Percentiles rank a stretch among this genome's conserved stretches.
These are phyloP conservation scores for Miichthys miiuy DNA, from an alignment of 2,797 vertebrate species.

Conservation along the genomic window DNA sequence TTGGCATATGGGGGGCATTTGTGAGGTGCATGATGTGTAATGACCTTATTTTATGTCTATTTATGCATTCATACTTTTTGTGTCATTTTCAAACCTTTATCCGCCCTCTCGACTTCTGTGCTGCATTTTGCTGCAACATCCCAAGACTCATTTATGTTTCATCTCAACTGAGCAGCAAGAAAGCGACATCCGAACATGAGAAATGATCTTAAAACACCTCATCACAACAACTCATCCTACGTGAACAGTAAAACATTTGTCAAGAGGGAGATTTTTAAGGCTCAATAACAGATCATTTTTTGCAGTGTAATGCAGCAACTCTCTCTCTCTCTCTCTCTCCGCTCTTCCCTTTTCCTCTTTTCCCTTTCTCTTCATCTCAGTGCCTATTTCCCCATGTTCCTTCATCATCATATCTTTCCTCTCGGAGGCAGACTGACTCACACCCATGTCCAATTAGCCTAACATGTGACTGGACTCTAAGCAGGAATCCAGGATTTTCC, in stretches of 20 bases:
- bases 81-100: not conserved
- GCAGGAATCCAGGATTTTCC: conserved; percentile 59
- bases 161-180: not conserved
- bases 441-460: conserved; percentile 66
- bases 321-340: conserved; percentile 11
- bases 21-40: not conserved
- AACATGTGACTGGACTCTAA: conserved; percentile 62
- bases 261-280: not conserved
- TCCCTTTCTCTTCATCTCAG: conserved; percentile 22
- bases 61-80: not conserved
- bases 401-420: conserved; percentile 50
- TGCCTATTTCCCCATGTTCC: conserved; percentile 28
- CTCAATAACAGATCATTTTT: conserved; percentile 15
- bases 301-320: conserved; percentile 54
- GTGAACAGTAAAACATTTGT: not conserved
- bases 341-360: conserved; percentile 17
- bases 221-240: not conserved
- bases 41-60: not conserved
- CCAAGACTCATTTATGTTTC: not conserved
- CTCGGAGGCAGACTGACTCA: conserved; percentile 49
- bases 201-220: not conserved
- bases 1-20: not conserved
- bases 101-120: not conserved
- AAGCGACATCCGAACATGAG: not conserved
- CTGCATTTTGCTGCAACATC: not conserved